These are phyloP conservation scores for Urocyon cinereoargenteus DNA, from an alignment of 2,797 vertebrate genomes.

Conservation along the genomic window DNA sequence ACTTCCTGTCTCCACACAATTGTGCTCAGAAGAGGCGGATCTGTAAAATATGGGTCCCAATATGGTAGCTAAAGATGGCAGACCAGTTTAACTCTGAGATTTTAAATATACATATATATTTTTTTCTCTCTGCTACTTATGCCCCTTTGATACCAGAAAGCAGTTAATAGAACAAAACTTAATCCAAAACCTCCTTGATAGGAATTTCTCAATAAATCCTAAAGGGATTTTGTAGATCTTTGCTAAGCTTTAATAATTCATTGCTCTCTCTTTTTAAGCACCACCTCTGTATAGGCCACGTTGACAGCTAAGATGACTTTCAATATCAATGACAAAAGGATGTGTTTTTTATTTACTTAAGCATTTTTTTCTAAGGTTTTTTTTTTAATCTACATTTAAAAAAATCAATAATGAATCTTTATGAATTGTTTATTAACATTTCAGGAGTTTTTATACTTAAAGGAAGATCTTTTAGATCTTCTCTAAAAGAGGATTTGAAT, in stretches of 20 bases:
- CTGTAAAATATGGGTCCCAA: slow-evolving; percentile 77
- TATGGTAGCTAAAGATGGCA: not conserved
- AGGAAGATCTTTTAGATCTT: not conserved
- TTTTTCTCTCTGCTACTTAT: not conserved
- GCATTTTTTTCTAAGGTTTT: not conserved
- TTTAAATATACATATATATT: not conserved
- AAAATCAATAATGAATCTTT: slow-evolving; percentile 7
- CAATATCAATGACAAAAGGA: not conserved
- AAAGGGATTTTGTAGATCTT: not conserved
- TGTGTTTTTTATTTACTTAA: slow-evolving; percentile 32
- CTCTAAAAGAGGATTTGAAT: not conserved
- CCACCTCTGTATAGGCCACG: not conserved
- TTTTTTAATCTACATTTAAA: not conserved
- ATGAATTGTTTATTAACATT: not conserved
- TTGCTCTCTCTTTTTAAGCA: not conserved
- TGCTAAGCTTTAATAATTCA: not conserved
- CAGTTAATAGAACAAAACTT: not conserved
- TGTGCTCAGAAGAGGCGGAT: slow-evolving; percentile 85
- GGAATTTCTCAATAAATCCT: not conserved
- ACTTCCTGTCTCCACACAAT: slow-evolving; percentile 87
- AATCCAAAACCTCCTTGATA: not conserved
- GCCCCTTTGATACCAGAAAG: not conserved
- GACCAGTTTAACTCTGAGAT: not conserved
- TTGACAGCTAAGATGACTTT: not conserved
- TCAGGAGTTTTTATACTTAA: slow-evolving; percentile 34